These are phyloP conservation scores for Phaethornis superciliosus DNA, from an alignment of 2,113 vertebrate species.

Conservation along the genomic window DNA sequence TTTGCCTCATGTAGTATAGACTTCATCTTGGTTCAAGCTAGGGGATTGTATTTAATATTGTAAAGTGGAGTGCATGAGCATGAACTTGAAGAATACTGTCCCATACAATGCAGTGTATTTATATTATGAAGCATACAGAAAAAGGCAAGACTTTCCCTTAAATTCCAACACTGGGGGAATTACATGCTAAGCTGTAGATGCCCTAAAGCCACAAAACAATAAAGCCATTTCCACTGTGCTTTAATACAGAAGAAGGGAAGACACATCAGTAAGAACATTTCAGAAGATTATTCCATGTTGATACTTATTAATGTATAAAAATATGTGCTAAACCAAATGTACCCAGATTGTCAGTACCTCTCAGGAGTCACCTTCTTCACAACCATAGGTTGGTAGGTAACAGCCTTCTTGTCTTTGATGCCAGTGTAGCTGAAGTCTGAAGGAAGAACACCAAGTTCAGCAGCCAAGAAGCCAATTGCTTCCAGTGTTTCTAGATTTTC, in stretches of 20 bases:
- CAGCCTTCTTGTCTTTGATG: slow-evolving; percentile 94
- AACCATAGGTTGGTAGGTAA: slow-evolving; percentile 93
- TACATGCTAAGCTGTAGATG: not conserved
- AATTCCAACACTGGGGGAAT: not conserved
- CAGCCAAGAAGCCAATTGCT: slow-evolving; percentile 87
- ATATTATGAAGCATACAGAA: not conserved
- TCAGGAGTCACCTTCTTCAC: slow-evolving; percentile 91
- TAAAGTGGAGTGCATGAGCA: not conserved
- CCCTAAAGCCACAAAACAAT: not conserved
- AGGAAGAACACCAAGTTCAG: slow-evolving; percentile 86
- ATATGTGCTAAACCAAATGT: not conserved
- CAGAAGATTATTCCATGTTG: rapidly evolving
- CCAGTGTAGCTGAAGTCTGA: slow-evolving; percentile 97
- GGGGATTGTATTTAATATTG: not conserved
- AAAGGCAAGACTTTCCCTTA: not conserved
- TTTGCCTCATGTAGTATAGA: too few species aligned
- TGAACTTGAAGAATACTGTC: not conserved
- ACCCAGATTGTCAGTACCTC: slow-evolving; percentile 72
- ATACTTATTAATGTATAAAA: not conserved
- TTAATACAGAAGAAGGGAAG: not conserved
- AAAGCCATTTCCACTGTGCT: not conserved
- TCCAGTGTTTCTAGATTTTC: slow-evolving; percentile 95
- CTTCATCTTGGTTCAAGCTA: not conserved
- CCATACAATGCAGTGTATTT: not conserved
- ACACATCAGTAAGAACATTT: not conserved